phyloP scores from a whole-genome alignment of 2,888 invertebrate genomes.

The Dryobota labecula region DNA sequence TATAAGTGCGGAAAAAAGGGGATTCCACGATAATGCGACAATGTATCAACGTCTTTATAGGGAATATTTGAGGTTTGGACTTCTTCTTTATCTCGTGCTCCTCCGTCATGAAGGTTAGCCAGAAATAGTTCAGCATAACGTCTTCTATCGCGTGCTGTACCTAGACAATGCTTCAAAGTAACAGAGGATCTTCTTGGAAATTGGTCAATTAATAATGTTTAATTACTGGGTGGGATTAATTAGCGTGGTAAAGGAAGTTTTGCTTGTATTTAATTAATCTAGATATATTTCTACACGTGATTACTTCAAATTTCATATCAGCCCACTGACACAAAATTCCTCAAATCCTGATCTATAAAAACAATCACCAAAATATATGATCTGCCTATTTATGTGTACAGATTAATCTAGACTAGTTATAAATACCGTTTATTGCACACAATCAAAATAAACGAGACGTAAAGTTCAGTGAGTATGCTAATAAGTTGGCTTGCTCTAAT shows the following conservation, averaged over 20 bases:
- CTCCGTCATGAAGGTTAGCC: background rate
- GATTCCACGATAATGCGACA: background rate
- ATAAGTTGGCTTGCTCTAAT: conserved; percentile 42
- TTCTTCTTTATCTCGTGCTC: background rate
- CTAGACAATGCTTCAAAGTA: background rate
- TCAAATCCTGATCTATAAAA: conserved; percentile 10
- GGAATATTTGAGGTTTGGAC: background rate
- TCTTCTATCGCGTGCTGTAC: background rate
- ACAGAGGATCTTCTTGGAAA: background rate
- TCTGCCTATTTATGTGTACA: conserved; percentile 2
- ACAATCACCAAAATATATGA: conserved; percentile 3
- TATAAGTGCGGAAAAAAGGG: background rate
- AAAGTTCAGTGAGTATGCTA: conserved; percentile 67
- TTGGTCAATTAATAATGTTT: background rate
- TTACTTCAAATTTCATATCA: background rate
- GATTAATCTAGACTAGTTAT: conserved; percentile 31
- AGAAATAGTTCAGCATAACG: background rate
- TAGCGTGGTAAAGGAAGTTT: background rate
- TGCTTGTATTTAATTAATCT: background rate
- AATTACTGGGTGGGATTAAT: background rate
- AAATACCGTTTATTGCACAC: conserved; percentile 35
- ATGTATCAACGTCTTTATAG: background rate
- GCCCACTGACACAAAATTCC: background rate
- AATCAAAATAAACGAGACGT: conserved; percentile 10
- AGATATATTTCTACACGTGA: no score